These are phyloP conservation scores for Anser cygnoides DNA, from an alignment of 2,113 vertebrate genomes.

Conservation along the genomic window DNA sequence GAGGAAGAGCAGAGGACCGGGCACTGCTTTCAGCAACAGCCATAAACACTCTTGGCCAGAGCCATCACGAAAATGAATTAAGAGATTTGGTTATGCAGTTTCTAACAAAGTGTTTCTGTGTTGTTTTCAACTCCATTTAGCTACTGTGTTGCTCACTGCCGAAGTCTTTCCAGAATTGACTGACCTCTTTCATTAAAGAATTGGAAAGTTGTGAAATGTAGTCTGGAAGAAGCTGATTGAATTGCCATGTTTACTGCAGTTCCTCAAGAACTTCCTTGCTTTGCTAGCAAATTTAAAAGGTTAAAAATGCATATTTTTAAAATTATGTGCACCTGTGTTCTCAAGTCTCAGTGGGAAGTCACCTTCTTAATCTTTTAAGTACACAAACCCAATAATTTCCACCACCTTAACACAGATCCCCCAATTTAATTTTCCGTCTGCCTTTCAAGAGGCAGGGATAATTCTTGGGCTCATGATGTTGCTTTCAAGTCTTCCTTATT, in stretches of 20 bases:
- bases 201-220: not conserved
- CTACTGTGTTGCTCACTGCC: not conserved
- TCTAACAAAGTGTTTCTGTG: not conserved
- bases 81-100: not conserved
- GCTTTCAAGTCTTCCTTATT: constrained; percentile 51
- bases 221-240: constrained; percentile 50
- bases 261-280: constrained; percentile 46
- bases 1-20: not conserved
- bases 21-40: fast-evolving
- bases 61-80: not conserved
- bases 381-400: constrained; percentile 31
- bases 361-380: constrained; percentile 53
- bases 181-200: not conserved
- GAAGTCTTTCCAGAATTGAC: not conserved
- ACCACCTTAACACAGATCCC: constrained; percentile 24
- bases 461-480: constrained; percentile 37
- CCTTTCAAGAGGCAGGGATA: not conserved
- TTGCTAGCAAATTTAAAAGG: constrained; percentile 60
- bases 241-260: constrained; percentile 14
- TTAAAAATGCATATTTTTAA: constrained; percentile 59
- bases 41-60: not conserved
- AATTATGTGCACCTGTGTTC: constrained; percentile 48
- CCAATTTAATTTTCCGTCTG: constrained; percentile 36
- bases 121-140: not conserved
- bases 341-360: constrained; percentile 60